These are phyloP conservation scores for Colaptes auratus DNA, from an alignment of 2,113 vertebrate species.

Conservation along the genomic window DNA sequence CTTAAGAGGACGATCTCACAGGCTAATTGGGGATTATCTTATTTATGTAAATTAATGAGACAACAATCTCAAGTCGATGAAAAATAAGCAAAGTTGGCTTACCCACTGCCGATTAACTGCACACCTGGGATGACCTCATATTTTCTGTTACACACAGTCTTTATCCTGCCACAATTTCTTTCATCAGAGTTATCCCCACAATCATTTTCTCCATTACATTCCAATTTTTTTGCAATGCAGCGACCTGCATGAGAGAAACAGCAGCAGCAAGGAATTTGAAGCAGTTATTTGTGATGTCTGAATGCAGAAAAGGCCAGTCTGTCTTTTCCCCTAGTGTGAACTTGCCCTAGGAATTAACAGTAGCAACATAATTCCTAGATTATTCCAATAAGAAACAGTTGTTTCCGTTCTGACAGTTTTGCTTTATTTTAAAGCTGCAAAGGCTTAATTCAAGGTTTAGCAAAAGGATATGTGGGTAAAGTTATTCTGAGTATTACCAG, in stretches of 20 bases:
- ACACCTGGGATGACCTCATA: slow-evolving; percentile 78
- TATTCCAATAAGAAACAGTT: background rate
- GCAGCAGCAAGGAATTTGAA: background rate
- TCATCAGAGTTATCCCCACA: slow-evolving; percentile 94
- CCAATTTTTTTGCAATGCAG: slow-evolving; percentile 82
- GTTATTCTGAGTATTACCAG: background rate
- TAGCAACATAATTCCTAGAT: background rate
- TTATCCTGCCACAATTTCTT: slow-evolving; percentile 76
- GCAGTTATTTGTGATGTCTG: background rate
- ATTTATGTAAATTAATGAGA: background rate
- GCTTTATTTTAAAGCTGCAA: background rate
- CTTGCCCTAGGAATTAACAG: background rate
- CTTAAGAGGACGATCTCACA: background rate
- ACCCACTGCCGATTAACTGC: slow-evolving; percentile 86
- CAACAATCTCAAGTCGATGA: background rate
- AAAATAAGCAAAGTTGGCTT: slow-evolving; percentile 39
- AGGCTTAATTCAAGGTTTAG: background rate
- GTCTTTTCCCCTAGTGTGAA: background rate
- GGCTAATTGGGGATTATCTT: background rate
- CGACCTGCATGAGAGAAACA: slow-evolving; percentile 78
- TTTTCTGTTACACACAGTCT: slow-evolving; percentile 67
- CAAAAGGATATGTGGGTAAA: background rate
- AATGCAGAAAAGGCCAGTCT: background rate
- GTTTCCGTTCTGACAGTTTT: background rate
- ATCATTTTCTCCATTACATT: slow-evolving; percentile 92